These are phyloP conservation scores for Rhynchopsitta pachyrhyncha DNA, from an alignment of 2,113 vertebrate species.

Conservation along the genomic window DNA sequence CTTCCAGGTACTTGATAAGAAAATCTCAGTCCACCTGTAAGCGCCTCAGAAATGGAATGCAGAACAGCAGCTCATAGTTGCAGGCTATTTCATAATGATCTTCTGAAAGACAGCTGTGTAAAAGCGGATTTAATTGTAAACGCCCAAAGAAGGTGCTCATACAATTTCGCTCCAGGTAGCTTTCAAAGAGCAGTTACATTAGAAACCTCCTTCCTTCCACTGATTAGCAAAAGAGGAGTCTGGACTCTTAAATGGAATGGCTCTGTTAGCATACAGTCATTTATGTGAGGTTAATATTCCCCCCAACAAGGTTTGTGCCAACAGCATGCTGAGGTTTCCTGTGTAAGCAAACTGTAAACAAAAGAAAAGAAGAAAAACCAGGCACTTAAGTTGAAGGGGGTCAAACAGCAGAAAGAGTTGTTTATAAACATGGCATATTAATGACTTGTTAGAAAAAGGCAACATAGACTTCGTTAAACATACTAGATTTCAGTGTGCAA, in stretches of 20 bases:
- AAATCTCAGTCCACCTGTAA: neutral
- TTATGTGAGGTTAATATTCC: accelerated
- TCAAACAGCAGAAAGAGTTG: neutral
- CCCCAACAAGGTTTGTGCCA: neutral
- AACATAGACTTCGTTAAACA: neutral
- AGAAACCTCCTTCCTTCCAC: neutral
- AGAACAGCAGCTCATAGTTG: neutral
- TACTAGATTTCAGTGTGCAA: neutral
- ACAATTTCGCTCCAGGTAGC: neutral
- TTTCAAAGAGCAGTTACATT: neutral
- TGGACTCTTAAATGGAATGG: neutral
- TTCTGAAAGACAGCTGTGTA: neutral
- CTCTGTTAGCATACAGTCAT: neutral
- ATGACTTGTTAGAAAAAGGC: neutral
- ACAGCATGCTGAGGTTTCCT: neutral
- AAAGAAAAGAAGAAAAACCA: neutral
- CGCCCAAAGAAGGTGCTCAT: neutral
- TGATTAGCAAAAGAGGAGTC: neutral
- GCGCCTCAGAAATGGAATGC: neutral
- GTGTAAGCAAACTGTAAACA: neutral
- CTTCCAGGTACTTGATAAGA: neutral
- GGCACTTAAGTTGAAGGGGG: neutral
- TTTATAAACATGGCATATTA: neutral
- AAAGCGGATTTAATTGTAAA: neutral
- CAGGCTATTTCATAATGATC: neutral